Evolutionary conservation across 2,113 vertebrate species (phyloP), one percentile per base, ranked within the genome.

Genomic region (Engystomops pustulosus): DNA sequence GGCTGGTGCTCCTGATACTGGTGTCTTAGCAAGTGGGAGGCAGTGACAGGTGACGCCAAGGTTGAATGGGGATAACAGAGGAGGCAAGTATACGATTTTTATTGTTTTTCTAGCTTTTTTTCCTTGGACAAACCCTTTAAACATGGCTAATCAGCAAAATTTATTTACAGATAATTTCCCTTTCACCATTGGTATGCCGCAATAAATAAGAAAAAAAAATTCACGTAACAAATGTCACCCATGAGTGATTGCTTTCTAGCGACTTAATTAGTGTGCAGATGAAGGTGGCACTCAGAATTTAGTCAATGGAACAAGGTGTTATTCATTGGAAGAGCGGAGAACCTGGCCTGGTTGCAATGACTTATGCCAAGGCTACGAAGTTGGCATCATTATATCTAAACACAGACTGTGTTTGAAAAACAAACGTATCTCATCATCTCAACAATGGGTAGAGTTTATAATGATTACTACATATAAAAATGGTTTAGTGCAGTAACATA

Each of bases 341-440:
- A 70, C 79, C 80, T 72, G 51, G 34, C 23, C 80, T 60, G 79
- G 45, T 49, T 72, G 58, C 77, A 45, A 15, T 32, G 18, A 45
- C 25, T 3, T 32, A 65, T 62, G 23, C 77, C 58, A 79, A 45
- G 3, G 49, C 47, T 27, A 58, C 60, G 23, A 25, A 53, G 68
- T 45, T 82, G 80, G 80, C 68, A 82, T 82, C 55, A 34, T 69
- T 53, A 51, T 41, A 72, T 82, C 80, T 15, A 72, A 82, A 82
- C 80, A 82, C 80, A 72, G 80, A 70, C 68, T 71, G 32, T 81
- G 79, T 82, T 44, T 82, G 36, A 82, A 74, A 82, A 82, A 82
- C 36, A 82, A 81, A 53, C 47, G 11, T 55, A 7, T 17, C 45
- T 51, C 47, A 71, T 81, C 47, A 71, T 27, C 34, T 58, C 3